These are phyloP conservation scores for Pollachius pollachius DNA, from an alignment of 2,113 vertebrate genomes.

Conservation along the genomic window DNA sequence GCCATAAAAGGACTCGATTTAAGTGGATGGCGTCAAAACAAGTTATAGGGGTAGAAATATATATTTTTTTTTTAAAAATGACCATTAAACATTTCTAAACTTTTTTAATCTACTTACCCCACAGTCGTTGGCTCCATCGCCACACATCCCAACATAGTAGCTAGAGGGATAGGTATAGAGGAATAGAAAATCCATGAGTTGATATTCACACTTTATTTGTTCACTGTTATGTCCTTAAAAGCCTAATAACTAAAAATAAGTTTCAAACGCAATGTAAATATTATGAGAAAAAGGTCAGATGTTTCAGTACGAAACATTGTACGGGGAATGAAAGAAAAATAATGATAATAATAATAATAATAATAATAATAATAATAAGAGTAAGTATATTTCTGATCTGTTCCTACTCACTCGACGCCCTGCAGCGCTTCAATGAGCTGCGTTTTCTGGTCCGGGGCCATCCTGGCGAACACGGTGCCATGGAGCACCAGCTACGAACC, in stretches of 20 bases:
- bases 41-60: no score
- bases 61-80: no score
- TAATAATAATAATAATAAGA: no score
- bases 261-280: no score
- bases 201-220: background rate
- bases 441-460: slow-evolving; percentile 98
- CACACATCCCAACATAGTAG: slow-evolving; percentile 98
- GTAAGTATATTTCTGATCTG: background rate
- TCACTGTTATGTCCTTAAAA: background rate
- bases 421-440: slow-evolving; percentile 92
- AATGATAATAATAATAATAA: no score
- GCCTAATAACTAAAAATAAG: no score
- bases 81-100: no score
- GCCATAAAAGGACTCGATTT: background rate
- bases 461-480: slow-evolving; percentile 95
- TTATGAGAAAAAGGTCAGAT: no score
- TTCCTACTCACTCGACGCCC: slow-evolving; percentile 89
- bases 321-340: no score
- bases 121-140: slow-evolving; percentile 97
- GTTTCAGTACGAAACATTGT: no score
- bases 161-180: slow-evolving; percentile 74
- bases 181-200: background rate
- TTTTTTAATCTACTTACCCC: slow-evolving; percentile 79
- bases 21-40: background rate
- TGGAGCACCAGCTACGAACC: slow-evolving; percentile 83